Evolutionary conservation across 2,888 invertebrate genomes (phyloP), one percentile per base, ranked within the genome.

Genomic region (Drosophila colorata): DNA sequence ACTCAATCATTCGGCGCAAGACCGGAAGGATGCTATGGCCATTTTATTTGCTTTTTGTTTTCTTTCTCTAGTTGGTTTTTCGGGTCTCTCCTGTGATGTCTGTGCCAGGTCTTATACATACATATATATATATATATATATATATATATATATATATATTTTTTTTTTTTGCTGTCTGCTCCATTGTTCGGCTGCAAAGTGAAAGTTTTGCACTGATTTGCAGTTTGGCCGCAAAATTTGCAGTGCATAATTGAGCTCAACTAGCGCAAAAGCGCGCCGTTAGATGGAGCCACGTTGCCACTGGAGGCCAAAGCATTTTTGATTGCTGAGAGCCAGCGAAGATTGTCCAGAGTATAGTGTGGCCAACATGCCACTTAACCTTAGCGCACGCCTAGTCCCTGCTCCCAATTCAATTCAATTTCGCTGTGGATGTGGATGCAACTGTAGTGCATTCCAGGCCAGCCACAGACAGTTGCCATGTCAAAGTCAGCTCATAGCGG

Each of bases 331-430:
- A 58, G 52, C 47, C 55, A 13, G 28, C 28, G 9, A 9, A 73
- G 79, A 74, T 81, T 80, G 70, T 65, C 8, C 9, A 57, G 64
- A 44, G 60, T 46, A 33, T 48, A 58, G 58, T 69, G 52, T 58
- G 60, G 63, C 61, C 79, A 79, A 76, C 78, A 66, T 87, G 87
- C 85, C 87, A 86, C 82, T 86, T 87, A 85, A 78, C 80, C 85
- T 61, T 73, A 78, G 52, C 58, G 57, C 40, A 28, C 47, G 25
- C 60, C 23, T 25, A 49, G 28, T 60, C 55, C 51, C 56, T 49
- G 55, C 25, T 48, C 52, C 66, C 59, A 41, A 47, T 20, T 65
- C 57, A 70, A 61, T 35, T 63, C 47, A 44, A 60, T 49, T 69
- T 31, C 57, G 43, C 48, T 23, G 16, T 31, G 41, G 46, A 33